phyloP scores from a whole-genome alignment of 2,797 vertebrate species.

The Ptychobarbus kaznakovi region DNA sequence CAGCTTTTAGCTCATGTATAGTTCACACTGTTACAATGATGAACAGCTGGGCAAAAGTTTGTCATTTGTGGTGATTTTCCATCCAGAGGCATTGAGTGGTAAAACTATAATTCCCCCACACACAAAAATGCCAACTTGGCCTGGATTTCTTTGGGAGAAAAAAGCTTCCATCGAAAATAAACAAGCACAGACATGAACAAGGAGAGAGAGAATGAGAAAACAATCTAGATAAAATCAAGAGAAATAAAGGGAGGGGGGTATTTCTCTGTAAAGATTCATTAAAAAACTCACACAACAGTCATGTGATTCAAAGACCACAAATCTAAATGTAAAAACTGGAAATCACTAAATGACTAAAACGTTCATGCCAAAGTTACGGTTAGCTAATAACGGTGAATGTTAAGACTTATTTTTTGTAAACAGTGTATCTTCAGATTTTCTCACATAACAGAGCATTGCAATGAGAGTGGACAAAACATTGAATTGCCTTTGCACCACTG shows the following conservation, averaged over 20 bases:
- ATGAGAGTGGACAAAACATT: not conserved
- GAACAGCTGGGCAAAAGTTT: not conserved
- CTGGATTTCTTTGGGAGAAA: not conserved
- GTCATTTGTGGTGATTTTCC: conserved; percentile 21
- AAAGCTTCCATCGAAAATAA: conserved; percentile 17
- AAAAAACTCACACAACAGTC: not conserved
- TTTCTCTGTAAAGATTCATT: not conserved
- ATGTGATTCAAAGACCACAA: not conserved
- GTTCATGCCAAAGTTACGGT: not conserved
- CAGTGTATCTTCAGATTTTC: not conserved
- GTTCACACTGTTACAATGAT: not conserved
- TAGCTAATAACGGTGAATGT: not conserved
- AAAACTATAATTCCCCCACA: conserved; percentile 1
- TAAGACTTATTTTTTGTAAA: not conserved
- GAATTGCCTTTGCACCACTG: not conserved
- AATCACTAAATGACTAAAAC: not conserved
- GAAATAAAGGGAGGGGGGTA: not conserved
- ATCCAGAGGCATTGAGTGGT: not conserved
- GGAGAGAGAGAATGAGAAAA: not conserved
- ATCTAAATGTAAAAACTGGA: not conserved
- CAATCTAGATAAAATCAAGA: conserved; percentile 2
- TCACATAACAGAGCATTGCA: not conserved
- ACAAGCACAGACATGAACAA: conserved; percentile 40
- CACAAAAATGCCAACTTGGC: conserved; percentile 41
- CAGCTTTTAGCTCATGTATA: not conserved